These are phyloP conservation scores for Sisyra terminalis DNA, from an alignment of 2,888 invertebrate genomes.

Conservation along the genomic window DNA sequence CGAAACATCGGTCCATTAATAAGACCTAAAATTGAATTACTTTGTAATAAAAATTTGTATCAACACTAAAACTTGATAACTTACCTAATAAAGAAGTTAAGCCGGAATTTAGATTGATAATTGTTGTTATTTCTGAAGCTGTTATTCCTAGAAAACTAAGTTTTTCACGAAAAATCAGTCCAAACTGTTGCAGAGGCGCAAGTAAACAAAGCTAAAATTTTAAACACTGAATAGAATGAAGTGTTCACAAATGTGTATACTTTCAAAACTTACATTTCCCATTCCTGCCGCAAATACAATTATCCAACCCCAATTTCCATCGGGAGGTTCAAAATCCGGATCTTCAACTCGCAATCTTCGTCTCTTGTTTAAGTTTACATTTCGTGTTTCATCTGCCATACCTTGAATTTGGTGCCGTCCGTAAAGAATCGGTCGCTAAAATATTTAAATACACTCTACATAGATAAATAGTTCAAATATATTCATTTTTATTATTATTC, in stretches of 20 bases:
- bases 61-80: slow-evolving; percentile 14
- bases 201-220: slow-evolving; percentile 43
- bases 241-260: too few relatives aligned
- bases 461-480: too few relatives aligned
- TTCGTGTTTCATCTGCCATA: background rate
- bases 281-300: slow-evolving; percentile 52
- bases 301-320: slow-evolving; percentile 67
- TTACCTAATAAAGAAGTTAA: slow-evolving; percentile 52
- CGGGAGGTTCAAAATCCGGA: slow-evolving; percentile 47
- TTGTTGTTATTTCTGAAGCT: slow-evolving; percentile 49
- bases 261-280: slow-evolving; percentile 55
- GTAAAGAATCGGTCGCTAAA: too few relatives aligned
- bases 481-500: too few relatives aligned
- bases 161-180: slow-evolving; percentile 49
- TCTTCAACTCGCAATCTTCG: slow-evolving; percentile 19
- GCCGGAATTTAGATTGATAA: slow-evolving; percentile 55
- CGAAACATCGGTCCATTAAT: slow-evolving; percentile 55
- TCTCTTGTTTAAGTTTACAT: slow-evolving; percentile 15
- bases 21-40: slow-evolving; percentile 29
- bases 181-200: slow-evolving; percentile 54
- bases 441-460: too few relatives aligned
- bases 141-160: slow-evolving; percentile 40
- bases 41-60: background rate
- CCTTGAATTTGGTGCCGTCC: background rate
- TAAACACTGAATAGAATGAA: slow-evolving; percentile 3